Conservation (phyloP, 2,797 vertebrate genomes). For the Sebastes cheni region DNA sequence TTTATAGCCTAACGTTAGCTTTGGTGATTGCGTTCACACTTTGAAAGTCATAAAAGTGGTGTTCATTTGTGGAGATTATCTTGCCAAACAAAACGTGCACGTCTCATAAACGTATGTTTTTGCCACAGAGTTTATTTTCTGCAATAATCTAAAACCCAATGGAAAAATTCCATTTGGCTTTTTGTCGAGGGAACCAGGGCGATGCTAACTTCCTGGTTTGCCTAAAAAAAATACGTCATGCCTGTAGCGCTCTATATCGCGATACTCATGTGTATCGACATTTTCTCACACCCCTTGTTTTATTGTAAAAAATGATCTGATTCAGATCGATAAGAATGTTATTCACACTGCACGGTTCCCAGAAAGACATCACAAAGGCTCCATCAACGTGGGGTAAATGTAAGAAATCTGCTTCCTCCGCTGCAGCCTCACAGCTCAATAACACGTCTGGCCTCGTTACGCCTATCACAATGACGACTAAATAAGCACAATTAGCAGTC, state of each 20-base stretch:
- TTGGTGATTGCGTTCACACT: no score
- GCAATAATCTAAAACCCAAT: no score
- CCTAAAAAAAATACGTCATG: no score
- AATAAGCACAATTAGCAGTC: slow-evolving; percentile 81
- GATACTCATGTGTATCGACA: no score
- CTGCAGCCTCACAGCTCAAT: slow-evolving; percentile 75
- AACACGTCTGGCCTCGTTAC: slow-evolving; percentile 79
- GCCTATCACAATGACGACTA: slow-evolving; percentile 81
- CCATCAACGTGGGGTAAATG: slow-evolving; percentile 11
- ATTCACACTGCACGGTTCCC: background rate
- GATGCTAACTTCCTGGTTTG: no score
- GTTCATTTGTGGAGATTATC: no score
- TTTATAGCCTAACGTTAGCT: no score
- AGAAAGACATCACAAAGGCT: slow-evolving; percentile 6
- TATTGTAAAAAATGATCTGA: background rate
- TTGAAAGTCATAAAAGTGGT: no score
- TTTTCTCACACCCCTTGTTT: no score
- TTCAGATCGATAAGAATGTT: background rate
- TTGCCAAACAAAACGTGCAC: fast-evolving
- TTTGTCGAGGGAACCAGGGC: no score
- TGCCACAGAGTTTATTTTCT: fast-evolving
- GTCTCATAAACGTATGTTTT: no score
- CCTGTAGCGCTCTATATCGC: fast-evolving
- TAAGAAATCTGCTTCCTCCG: slow-evolving; percentile 33
- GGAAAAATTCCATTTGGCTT: no score